These are phyloP conservation scores for Bombus sylvicola DNA, from an alignment of 1,140 invertebrate genomes.

Conservation along the genomic window DNA sequence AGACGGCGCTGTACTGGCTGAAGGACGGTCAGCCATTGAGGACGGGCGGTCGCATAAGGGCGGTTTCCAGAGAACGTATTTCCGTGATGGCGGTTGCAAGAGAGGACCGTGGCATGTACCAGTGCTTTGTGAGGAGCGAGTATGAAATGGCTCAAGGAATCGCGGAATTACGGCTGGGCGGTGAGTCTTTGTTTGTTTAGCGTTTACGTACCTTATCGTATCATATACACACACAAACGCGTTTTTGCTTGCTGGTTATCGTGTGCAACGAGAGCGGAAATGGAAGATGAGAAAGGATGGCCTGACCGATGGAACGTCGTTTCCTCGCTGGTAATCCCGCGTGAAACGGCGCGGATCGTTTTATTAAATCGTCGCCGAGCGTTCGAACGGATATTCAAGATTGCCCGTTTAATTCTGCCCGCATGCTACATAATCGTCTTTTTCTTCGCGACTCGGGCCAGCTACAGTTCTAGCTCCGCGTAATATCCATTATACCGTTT, in stretches of 20 bases:
- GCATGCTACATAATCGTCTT: conserved; percentile 11
- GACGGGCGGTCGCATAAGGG: conserved; percentile 83
- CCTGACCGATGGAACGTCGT: background rate
- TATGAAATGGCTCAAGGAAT: conserved; percentile 88
- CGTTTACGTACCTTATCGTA: background rate
- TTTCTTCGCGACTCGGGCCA: background rate
- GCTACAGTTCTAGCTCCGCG: background rate
- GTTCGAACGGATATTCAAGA: conserved; percentile 25
- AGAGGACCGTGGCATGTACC: conserved; percentile 92
- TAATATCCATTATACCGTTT: conserved; percentile 46
- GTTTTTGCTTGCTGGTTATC: background rate
- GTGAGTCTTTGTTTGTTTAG: conserved; percentile 80
- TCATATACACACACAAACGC: background rate
- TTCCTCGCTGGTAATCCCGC: background rate
- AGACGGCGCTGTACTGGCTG: conserved; percentile 82
- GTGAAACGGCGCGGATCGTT: background rate
- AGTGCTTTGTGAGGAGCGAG: conserved; percentile 90
- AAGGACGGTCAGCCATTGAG: conserved; percentile 87
- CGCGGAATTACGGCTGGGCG: conserved; percentile 89
- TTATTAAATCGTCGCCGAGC: conserved; percentile 21
- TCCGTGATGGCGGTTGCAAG: conserved; percentile 87
- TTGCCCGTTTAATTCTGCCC: conserved; percentile 26
- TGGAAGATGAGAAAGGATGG: background rate
- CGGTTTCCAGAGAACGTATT: conserved; percentile 83
- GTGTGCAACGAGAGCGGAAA: background rate